phyloP scores from a whole-genome alignment of 2,113 vertebrate genomes.

The Coreoperca whiteheadi region DNA sequence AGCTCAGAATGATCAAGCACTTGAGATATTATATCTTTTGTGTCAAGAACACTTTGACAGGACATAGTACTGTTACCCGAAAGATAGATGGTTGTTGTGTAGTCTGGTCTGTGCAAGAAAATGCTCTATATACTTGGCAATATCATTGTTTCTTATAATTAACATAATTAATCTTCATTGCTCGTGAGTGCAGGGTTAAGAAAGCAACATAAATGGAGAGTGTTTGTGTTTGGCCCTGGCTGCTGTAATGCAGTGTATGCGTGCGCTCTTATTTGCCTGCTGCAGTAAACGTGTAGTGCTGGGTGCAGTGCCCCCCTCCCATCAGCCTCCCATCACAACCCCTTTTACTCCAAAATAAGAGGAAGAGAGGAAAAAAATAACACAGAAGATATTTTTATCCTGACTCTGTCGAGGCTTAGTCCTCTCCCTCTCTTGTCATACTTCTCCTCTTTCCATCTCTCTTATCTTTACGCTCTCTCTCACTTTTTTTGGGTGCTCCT shows the following conservation, averaged over 20 bases:
- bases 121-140: not conserved
- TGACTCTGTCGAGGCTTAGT: slow-evolving; percentile 50
- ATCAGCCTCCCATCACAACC: not conserved
- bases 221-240: not conserved
- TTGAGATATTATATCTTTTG: not conserved
- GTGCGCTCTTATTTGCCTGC: slow-evolving; percentile 24
- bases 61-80: not conserved
- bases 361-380: slow-evolving; percentile 47
- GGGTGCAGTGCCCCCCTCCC: slow-evolving; percentile 24
- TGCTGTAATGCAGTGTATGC: slow-evolving; percentile 34
- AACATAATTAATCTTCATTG: not conserved
- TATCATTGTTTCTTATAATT: not conserved
- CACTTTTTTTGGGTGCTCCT: slow-evolving; percentile 25
- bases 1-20: slow-evolving; percentile 4
- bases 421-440: slow-evolving; percentile 29
- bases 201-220: not conserved
- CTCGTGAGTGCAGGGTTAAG: slow-evolving; percentile 5
- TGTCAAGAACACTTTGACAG: slow-evolving; percentile 4
- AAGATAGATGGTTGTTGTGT: too few relatives aligned
- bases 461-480: slow-evolving; percentile 14
- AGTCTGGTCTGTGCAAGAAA: not conserved
- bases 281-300: slow-evolving; percentile 41
- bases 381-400: slow-evolving; percentile 63
- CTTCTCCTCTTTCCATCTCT: slow-evolving; percentile 28
- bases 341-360: slow-evolving; percentile 45